Evolutionary conservation across 2,113 vertebrate species (phyloP).

Genomic region (Butorides virescens): DNA sequence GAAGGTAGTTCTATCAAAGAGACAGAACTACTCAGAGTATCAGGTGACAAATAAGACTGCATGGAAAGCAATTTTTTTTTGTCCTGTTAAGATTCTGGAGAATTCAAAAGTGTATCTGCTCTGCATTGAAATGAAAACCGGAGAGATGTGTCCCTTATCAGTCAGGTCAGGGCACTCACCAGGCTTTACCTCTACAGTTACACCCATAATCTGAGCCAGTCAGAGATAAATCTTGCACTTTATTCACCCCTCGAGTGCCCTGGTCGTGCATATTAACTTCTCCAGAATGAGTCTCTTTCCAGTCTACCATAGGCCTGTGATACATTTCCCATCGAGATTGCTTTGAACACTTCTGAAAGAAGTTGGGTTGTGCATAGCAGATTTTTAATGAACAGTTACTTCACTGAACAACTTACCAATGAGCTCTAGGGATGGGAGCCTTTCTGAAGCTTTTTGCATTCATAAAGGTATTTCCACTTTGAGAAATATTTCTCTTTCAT

Average conservation of each 20-base stretch:
- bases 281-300: neutral
- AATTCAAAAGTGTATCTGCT: neutral
- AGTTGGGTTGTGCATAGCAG: neutral
- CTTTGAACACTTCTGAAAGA: neutral
- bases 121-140: neutral
- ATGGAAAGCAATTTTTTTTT: neutral
- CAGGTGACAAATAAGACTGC: neutral
- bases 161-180: neutral
- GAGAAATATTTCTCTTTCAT: neutral
- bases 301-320: neutral
- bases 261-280: neutral
- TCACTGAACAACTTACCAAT: neutral
- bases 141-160: neutral
- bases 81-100: neutral
- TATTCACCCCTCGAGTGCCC: neutral
- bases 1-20: neutral
- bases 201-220: neutral
- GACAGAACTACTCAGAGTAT: neutral
- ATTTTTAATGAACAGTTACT: neutral
- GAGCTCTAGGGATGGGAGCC: neutral
- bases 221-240: neutral
- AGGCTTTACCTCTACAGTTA: neutral
- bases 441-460: neutral
- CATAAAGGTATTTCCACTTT: neutral
- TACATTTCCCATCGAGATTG: neutral